phyloP scores from a whole-genome alignment of 2,888 invertebrate species.

The Suillia variegata region DNA sequence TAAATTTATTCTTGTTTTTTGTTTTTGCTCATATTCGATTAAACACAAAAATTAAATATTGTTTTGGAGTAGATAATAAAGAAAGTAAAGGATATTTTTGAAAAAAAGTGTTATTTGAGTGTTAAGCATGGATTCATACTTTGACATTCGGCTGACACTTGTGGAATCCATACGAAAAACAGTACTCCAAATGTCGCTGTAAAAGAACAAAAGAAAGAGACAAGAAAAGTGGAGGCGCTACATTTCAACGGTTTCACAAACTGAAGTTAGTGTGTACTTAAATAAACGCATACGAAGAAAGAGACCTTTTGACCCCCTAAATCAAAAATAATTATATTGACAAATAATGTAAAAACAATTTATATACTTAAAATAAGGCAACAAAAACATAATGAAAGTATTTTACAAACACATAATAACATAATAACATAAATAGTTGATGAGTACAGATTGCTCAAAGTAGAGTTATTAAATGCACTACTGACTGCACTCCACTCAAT shows the following conservation, averaged over 20 bases:
- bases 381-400: too few relatives aligned
- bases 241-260: conserved; percentile 26
- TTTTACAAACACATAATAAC: too few relatives aligned
- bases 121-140: conserved; percentile 63
- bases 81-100: conserved; percentile 11
- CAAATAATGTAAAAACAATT: too few relatives aligned
- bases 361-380: too few relatives aligned
- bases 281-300: too few relatives aligned
- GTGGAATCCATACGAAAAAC: conserved; percentile 62
- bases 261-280: too few relatives aligned
- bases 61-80: conserved; percentile 23
- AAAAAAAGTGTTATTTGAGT: conserved; percentile 14
- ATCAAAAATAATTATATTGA: too few relatives aligned
- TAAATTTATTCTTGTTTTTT: background rate
- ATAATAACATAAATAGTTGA: too few relatives aligned
- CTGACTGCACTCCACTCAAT: too few relatives aligned
- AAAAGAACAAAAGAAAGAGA: conserved; percentile 52
- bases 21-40: conserved; percentile 6
- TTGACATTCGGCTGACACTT: conserved; percentile 67
- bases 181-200: conserved; percentile 61
- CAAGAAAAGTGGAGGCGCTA: conserved; percentile 48
- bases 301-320: too few relatives aligned
- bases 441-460: too few relatives aligned
- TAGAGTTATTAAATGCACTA: too few relatives aligned
- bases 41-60: conserved; percentile 21